These are phyloP conservation scores for Ochlodes sylvanus DNA, from an alignment of 2,888 invertebrate genomes.

Conservation along the genomic window DNA sequence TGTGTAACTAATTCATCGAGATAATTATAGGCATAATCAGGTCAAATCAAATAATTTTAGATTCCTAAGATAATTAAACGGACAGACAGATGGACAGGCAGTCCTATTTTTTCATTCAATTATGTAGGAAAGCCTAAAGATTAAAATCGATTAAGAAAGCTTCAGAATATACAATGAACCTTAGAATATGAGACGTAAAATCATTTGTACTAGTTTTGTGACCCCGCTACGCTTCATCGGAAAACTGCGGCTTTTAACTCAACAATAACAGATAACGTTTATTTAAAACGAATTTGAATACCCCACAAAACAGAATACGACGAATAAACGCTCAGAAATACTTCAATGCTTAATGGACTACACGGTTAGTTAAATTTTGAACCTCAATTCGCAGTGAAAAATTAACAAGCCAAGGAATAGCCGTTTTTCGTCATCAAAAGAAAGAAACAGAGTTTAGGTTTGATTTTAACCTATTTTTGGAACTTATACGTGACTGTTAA, in stretches of 20 bases:
- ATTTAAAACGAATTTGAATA: slow-evolving; percentile 49
- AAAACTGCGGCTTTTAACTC: slow-evolving; percentile 69
- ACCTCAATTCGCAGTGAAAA: slow-evolving; percentile 18
- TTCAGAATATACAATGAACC: slow-evolving; percentile 25
- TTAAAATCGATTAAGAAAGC: slow-evolving; percentile 10
- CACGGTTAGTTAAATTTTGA: slow-evolving; percentile 31
- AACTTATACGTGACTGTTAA: too few relatives aligned
- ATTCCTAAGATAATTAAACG: too few relatives aligned
- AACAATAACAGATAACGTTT: slow-evolving; percentile 52
- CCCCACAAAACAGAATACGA: slow-evolving; percentile 40
- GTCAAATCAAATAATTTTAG: too few relatives aligned
- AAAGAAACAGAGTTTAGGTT: neutral
- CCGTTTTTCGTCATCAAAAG: neutral
- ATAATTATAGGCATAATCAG: too few relatives aligned
- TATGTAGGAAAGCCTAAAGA: neutral
- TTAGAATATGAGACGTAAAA: slow-evolving; percentile 44
- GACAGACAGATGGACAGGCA: too few relatives aligned
- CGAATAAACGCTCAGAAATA: neutral
- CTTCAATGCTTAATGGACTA: slow-evolving; percentile 17
- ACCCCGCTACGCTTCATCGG: slow-evolving; percentile 78
- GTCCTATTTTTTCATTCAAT: too few relatives aligned
- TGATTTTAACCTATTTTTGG: too few relatives aligned
- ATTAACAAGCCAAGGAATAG: neutral
- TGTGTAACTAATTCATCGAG: too few relatives aligned
- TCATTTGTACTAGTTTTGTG: slow-evolving; percentile 76